Evolutionary conservation across 2,888 invertebrate genomes (phyloP).

Genomic region (Cecidostiba fungosa): DNA sequence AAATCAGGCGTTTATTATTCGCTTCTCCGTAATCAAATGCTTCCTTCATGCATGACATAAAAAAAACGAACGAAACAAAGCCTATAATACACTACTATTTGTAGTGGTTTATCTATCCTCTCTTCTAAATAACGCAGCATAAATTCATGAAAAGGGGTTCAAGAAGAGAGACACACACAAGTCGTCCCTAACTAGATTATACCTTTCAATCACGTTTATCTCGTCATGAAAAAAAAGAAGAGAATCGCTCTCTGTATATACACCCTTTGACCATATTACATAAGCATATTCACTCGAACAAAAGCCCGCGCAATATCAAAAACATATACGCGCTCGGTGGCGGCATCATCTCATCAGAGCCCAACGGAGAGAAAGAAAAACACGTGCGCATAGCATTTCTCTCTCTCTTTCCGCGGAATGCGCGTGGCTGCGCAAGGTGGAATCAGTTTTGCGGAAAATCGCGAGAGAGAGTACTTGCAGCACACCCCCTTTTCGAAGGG

Average conservation of each 20-base stretch:
- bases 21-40: neutral
- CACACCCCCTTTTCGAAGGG: neutral
- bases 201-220: conserved; percentile 49
- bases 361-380: neutral
- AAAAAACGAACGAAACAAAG: neutral
- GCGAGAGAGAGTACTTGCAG: conserved; percentile 19
- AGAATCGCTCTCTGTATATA: neutral
- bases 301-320: neutral
- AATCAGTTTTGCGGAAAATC: conserved; percentile 62
- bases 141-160: neutral
- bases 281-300: neutral
- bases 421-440: conserved; percentile 41
- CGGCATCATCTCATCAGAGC: neutral
- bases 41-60: neutral
- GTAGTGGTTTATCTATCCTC: no score
- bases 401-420: neutral
- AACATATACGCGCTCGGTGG: neutral
- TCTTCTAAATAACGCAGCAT: no score
- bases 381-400: neutral
- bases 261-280: neutral
- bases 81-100: no score
- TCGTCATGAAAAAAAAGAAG: neutral
- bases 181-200: conserved; percentile 43
- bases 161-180: no score
- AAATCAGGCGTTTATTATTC: neutral